A percentile compares a stretch with the other conserved stretches of the same genome.
Evolutionary conservation across 2,113 vertebrate species (phyloP).

Genomic region (Macroglossus sobrinus): DNA sequence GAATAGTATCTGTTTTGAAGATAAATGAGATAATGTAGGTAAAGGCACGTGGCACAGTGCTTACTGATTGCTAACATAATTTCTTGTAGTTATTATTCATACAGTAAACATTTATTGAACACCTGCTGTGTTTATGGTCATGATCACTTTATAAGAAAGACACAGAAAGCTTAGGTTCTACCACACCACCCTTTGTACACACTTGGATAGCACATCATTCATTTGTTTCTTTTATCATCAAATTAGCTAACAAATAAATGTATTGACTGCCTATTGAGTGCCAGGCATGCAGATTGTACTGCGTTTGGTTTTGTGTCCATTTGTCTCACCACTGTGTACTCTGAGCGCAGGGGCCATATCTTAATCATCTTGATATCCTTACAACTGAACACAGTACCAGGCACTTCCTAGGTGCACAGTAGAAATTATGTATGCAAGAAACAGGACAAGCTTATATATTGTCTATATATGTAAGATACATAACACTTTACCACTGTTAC

Average conservation of each 20-base stretch:
- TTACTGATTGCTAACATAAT: constrained; percentile 54
- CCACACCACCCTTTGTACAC: neutral
- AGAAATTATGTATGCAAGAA: neutral
- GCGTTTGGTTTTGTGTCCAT: neutral
- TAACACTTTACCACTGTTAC: neutral
- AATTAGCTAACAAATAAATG: neutral
- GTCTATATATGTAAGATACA: neutral
- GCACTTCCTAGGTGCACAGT: neutral
- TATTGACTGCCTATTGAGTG: neutral
- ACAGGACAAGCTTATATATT: neutral
- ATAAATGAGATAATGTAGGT: neutral
- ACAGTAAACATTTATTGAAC: constrained; percentile 23
- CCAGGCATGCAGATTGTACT: neutral
- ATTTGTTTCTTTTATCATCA: neutral
- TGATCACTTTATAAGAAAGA: constrained; percentile 18
- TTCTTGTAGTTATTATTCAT: constrained; percentile 38
- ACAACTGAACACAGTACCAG: neutral
- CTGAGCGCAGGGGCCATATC: neutral
- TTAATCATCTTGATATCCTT: neutral
- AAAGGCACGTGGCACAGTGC: constrained; percentile 9
- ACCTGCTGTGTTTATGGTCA: constrained; percentile 53
- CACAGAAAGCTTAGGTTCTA: neutral
- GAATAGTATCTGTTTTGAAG: neutral
- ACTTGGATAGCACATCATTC: neutral
- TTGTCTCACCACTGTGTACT: neutral